Evolutionary conservation across 2,888 invertebrate species (phyloP).

Genomic region (Phania funesta): DNA sequence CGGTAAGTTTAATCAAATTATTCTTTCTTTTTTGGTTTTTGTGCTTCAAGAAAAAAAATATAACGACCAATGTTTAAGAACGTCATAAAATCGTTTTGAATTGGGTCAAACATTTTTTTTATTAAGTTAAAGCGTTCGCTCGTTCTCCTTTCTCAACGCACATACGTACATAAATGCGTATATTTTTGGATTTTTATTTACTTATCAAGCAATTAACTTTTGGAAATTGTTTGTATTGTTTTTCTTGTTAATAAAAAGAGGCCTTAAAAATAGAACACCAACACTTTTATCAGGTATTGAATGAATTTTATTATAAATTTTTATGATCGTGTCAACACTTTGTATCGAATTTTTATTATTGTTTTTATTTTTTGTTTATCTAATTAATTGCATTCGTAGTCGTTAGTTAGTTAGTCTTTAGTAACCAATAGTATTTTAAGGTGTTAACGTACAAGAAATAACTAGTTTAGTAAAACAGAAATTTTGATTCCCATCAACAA

Average conservation of each 20-base stretch:
- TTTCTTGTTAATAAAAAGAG: not conserved
- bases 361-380: not conserved
- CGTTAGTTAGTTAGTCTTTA: no score
- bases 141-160: not conserved
- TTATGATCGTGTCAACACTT: constrained; percentile 44
- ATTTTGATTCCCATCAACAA: no score
- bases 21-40: constrained; percentile 11
- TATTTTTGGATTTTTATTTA: not conserved
- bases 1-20: constrained; percentile 44
- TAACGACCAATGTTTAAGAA: constrained; percentile 28
- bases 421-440: no score
- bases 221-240: not conserved
- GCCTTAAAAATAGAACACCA: not conserved
- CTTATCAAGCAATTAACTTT: not conserved
- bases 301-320: not conserved
- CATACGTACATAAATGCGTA: not conserved
- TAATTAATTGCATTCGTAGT: no score
- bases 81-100: constrained; percentile 59
- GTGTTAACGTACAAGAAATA: no score
- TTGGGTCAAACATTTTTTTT: constrained; percentile 59
- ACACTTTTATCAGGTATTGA: not conserved
- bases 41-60: not conserved
- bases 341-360: constrained; percentile 1
- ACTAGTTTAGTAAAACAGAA: no score
- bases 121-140: not conserved